Percentiles rank a stretch among this genome's conserved stretches.
phyloP scores from a whole-genome alignment of 2,797 vertebrate species.

The Hydrolagus colliei region DNA sequence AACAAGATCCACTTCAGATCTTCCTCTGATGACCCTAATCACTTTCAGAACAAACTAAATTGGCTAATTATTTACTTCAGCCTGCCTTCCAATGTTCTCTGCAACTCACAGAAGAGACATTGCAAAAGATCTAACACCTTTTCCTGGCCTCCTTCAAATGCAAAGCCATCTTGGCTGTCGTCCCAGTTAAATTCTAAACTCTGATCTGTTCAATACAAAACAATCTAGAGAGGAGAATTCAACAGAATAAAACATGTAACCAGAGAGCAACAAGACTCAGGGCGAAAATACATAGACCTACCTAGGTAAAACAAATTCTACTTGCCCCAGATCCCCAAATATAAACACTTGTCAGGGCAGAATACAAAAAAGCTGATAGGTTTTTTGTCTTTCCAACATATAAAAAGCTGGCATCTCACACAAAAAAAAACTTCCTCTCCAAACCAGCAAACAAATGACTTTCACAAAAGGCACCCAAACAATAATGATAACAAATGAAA shows the following conservation, averaged over 20 bases:
- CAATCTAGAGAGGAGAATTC: not conserved
- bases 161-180: not conserved
- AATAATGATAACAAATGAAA: no score
- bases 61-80: no score
- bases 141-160: not conserved
- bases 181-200: not conserved
- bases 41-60: no score
- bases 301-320: not conserved
- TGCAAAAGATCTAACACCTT: not conserved
- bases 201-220: not conserved
- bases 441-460: no score
- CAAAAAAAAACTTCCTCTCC: no score
- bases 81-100: not conserved
- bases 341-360: not conserved
- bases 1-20: not conserved
- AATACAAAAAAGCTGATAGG: no score
- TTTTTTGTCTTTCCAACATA: no score
- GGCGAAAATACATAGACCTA: not conserved
- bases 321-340: not conserved
- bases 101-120: not conserved
- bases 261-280: not conserved
- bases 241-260: not conserved
- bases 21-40: not conserved
- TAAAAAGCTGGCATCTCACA: no score
- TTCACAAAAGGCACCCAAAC: no score